Evolutionary conservation across 2,888 invertebrate genomes (phyloP), one percentile per base, ranked within the genome.

Genomic region (Diarsia mendica): DNA sequence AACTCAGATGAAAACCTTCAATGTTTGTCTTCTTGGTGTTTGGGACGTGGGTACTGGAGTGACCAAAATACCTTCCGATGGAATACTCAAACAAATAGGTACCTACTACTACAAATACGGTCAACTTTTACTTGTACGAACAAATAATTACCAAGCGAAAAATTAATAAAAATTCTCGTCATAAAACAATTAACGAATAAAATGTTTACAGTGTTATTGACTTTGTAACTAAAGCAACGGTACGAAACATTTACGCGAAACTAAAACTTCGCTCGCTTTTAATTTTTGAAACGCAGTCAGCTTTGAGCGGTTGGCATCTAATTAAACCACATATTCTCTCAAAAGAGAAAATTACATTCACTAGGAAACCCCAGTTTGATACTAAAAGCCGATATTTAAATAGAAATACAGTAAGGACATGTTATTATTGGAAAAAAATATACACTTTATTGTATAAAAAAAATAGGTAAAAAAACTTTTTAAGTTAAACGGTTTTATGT

Each of bases 251-350:
- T 70, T 68, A 60, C 48, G 65, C 48, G 55, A 72, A 77, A 72
- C 48, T 44, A 11, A 72, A 83, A 72, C 20, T 11, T 44, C 39
- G 67, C 72, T 72, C 39, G 67, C 64, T 65, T 75, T 82, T 77
- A 83, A 83, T 71, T 88, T 87, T 85, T 83, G 55, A 78, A 80
- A 73, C 72, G 75, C 70, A 77, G 73, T 75, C 44, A 60, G 71
- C 80, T 85, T 82, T 83, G 82, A 79, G 73, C 72, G 64, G 72
- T 73, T 71, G 72, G 67, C 80, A 68, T 84, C 83, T 88, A 89
- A 89, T 89, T 89, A 89, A 89, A 89, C 85, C 87, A 79, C 82
- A 84, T 69, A 80, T 80, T 80, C 79, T 82, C 78, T 75, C 78
- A 75, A 74, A 82, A 82, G 83, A 75, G 86, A 79, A 84, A 78